These are phyloP conservation scores for Nephotettix cincticeps DNA, from an alignment of 1,140 invertebrate genomes.

Conservation along the genomic window DNA sequence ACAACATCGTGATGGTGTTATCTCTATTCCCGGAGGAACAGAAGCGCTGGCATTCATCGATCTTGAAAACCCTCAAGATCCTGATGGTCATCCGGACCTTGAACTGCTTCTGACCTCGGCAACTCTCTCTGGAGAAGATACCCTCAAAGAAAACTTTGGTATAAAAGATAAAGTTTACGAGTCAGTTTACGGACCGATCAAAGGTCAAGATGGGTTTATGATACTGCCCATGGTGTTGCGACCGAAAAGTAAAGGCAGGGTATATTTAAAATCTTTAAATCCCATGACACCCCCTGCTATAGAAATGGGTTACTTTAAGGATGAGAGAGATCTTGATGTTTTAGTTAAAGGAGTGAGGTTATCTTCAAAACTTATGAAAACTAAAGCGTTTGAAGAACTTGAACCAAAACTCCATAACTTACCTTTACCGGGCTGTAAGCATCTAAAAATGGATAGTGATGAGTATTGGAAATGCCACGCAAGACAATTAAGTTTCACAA, in stretches of 20 bases:
- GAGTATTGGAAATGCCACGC: constrained; percentile 72
- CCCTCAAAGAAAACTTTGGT: constrained; percentile 44
- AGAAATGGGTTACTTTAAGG: constrained; percentile 73
- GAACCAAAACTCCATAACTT: constrained; percentile 59
- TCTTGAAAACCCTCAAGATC: constrained; percentile 59
- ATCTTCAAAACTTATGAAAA: constrained; percentile 39
- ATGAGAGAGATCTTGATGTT: constrained; percentile 49
- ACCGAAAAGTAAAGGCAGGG: constrained; percentile 59
- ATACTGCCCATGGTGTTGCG: constrained; percentile 46
- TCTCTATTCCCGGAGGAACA: constrained; percentile 76
- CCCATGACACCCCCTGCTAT: constrained; percentile 73
- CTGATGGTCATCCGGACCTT: constrained; percentile 56
- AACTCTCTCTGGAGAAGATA: constrained; percentile 32
- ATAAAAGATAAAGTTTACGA: constrained; percentile 45
- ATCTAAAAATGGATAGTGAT: constrained; percentile 60
- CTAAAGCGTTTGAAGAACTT: constrained; percentile 42
- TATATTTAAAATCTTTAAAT: constrained; percentile 57
- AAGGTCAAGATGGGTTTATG: constrained; percentile 45
- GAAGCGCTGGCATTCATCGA: constrained; percentile 77
- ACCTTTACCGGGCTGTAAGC: constrained; percentile 57
- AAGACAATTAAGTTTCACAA: constrained; percentile 45
- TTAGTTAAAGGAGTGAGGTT: constrained; percentile 45
- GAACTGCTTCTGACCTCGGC: constrained; percentile 43
- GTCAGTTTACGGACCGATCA: constrained; percentile 46
- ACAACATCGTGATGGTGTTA: constrained; percentile 53